A percentile compares a stretch with the other conserved stretches of the same genome.
Conservation (phyloP, 2,797 vertebrate genomes). For the Sylvilagus floridanus region DNA sequence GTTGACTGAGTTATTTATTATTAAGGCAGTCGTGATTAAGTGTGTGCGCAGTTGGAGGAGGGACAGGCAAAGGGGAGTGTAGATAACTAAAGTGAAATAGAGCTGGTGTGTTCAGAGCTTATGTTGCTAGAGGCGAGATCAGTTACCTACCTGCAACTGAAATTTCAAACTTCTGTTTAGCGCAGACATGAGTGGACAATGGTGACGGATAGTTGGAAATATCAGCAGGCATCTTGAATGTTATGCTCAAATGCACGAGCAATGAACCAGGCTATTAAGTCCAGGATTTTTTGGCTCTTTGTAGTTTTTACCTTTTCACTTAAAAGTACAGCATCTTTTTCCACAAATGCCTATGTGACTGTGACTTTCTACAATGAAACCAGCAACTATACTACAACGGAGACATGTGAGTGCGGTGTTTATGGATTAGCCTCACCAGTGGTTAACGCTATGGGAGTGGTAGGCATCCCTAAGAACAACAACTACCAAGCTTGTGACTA, state of each 20-base stretch:
- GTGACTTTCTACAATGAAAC: slow-evolving; percentile 84
- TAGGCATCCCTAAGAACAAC: slow-evolving; percentile 87
- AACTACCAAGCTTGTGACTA: slow-evolving; percentile 89
- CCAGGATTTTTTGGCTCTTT: slow-evolving; percentile 61
- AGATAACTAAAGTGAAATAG: slow-evolving; percentile 88
- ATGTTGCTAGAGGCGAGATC: slow-evolving; percentile 90
- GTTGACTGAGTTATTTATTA: slow-evolving; percentile 72
- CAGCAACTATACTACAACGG: slow-evolving; percentile 81
- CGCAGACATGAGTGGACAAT: slow-evolving; percentile 17
- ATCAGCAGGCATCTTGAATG: slow-evolving; percentile 33
- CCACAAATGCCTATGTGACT: slow-evolving; percentile 87
- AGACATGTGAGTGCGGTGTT: slow-evolving; percentile 90
- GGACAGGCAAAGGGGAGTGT: not conserved
- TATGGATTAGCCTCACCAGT: slow-evolving; percentile 90
- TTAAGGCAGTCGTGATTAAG: slow-evolving; percentile 60
- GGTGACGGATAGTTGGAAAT: slow-evolving; percentile 47
- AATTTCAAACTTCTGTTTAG: slow-evolving; percentile 84
- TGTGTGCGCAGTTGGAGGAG: slow-evolving; percentile 63
- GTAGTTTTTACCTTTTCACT: slow-evolving; percentile 63
- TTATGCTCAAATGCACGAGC: slow-evolving; percentile 73
- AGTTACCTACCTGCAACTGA: slow-evolving; percentile 88
- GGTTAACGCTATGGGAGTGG: slow-evolving; percentile 83
- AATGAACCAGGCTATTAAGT: slow-evolving; percentile 78
- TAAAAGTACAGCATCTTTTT: slow-evolving; percentile 41
- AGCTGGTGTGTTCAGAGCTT: slow-evolving; percentile 89